Evolutionary conservation across 2,797 vertebrate species (phyloP).

Genomic region (Cygnus olor): DNA sequence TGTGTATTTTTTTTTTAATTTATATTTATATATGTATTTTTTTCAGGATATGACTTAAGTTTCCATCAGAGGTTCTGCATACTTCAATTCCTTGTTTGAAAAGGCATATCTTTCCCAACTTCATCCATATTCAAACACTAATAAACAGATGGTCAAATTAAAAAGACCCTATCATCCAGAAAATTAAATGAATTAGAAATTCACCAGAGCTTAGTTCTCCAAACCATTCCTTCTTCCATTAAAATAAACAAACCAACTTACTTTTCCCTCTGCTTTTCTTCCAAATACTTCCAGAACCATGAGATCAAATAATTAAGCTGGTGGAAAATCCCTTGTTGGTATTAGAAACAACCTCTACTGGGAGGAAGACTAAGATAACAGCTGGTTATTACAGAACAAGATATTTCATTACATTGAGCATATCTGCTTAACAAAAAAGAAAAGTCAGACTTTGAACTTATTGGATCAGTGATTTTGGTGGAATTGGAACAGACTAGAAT

Average conservation of each 20-base stretch:
- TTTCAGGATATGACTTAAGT: neutral
- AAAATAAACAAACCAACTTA: conserved; percentile 59
- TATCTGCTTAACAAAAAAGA: conserved; percentile 29
- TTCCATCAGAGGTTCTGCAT: neutral
- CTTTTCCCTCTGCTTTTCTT: conserved; percentile 29
- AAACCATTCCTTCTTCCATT: conserved; percentile 54
- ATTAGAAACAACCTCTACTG: conserved; percentile 39
- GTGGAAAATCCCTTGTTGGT: conserved; percentile 56
- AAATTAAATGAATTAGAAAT: conserved; percentile 75
- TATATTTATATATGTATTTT: neutral
- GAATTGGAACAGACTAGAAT: neutral
- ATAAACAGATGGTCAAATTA: conserved; percentile 75
- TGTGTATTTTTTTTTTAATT: neutral
- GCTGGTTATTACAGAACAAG: conserved; percentile 52
- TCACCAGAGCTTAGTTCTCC: conserved; percentile 55
- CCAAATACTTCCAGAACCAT: conserved; percentile 28
- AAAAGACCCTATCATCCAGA: conserved; percentile 65
- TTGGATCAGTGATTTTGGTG: conserved; percentile 16
- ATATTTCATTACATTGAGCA: conserved; percentile 40
- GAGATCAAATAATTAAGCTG: conserved; percentile 68
- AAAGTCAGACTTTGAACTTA: conserved; percentile 33
- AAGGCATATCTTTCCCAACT: neutral
- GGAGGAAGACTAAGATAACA: conserved; percentile 56
- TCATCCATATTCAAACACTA: conserved; percentile 55
- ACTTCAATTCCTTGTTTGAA: neutral